These are phyloP conservation scores for Zenarchopterus dispar DNA, from an alignment of 2,797 vertebrate species.

Conservation along the genomic window DNA sequence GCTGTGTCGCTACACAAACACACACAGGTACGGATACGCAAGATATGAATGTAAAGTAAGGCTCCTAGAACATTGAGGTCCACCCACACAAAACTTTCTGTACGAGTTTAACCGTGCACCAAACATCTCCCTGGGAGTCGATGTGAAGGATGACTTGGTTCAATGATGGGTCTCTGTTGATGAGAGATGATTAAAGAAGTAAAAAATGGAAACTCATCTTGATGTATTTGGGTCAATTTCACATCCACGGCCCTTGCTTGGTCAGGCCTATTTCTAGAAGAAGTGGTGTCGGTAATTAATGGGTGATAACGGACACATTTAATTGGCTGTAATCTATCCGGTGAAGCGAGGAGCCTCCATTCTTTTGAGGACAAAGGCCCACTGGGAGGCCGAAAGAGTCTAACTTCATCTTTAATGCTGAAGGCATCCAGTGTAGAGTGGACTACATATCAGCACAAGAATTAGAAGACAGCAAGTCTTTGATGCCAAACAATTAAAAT, in stretches of 20 bases:
- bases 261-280: conserved; percentile 73
- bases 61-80: conserved; percentile 5
- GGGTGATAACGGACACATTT: conserved; percentile 74
- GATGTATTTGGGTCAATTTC: conserved; percentile 83
- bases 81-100: conserved; percentile 5
- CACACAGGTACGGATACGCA: not conserved
- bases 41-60: not conserved
- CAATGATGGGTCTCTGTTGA: conserved; percentile 60
- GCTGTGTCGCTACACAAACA: not conserved
- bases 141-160: conserved; percentile 53
- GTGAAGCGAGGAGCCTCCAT: conserved; percentile 63
- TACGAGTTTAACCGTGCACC: conserved; percentile 10
- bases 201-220: conserved; percentile 76
- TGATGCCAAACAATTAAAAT: conserved; percentile 49
- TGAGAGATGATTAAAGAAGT: conserved; percentile 64
- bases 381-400: conserved; percentile 40
- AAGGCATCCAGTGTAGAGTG: conserved; percentile 28
- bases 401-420: conserved; percentile 48
- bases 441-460: conserved; percentile 42
- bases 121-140: conserved; percentile 53
- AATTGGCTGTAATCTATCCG: conserved; percentile 78
- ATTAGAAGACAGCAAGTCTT: conserved; percentile 30
- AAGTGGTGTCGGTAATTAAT: conserved; percentile 74
- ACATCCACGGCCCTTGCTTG: conserved; percentile 55
- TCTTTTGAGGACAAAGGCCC: conserved; percentile 64